phyloP scores from a whole-genome alignment of 2,797 vertebrate species.

The Galagoides demidoff region DNA sequence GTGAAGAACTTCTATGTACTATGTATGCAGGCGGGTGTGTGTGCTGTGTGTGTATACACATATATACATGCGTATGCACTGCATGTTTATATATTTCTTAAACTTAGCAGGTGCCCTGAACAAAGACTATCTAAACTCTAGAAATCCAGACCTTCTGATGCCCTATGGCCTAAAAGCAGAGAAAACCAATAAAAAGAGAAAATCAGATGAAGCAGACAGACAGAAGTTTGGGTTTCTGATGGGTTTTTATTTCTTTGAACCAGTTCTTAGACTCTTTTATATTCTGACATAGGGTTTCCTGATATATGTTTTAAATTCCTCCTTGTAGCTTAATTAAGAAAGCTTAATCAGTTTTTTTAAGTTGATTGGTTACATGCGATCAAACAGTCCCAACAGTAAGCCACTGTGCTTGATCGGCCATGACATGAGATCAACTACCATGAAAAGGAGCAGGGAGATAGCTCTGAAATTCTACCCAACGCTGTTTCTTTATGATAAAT shows the following conservation, averaged over 20 bases:
- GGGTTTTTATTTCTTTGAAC: neutral
- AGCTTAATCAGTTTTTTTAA: slow-evolving; percentile 3
- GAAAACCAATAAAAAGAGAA: neutral
- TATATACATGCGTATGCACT: too few relatives aligned
- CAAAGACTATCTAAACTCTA: neutral
- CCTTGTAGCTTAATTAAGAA: neutral
- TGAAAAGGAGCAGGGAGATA: neutral
- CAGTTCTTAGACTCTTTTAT: neutral
- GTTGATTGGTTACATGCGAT: neutral
- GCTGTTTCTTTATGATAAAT: slow-evolving; percentile 49
- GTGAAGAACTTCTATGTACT: neutral
- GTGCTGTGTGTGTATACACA: too few relatives aligned
- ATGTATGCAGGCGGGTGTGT: too few relatives aligned
- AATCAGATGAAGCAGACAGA: neutral
- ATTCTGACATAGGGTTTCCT: neutral
- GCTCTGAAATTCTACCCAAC: neutral
- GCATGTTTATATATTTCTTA: neutral
- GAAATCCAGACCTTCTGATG: neutral
- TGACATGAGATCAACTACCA: neutral
- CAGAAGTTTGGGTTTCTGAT: neutral
- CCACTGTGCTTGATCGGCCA: neutral
- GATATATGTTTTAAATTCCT: slow-evolving; percentile 6
- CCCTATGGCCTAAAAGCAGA: neutral
- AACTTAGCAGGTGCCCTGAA: neutral
- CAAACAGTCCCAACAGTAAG: neutral